Evolutionary conservation across 2,888 invertebrate genomes (phyloP), one percentile per base, ranked within the genome.

Genomic region (Thecophora atra): DNA sequence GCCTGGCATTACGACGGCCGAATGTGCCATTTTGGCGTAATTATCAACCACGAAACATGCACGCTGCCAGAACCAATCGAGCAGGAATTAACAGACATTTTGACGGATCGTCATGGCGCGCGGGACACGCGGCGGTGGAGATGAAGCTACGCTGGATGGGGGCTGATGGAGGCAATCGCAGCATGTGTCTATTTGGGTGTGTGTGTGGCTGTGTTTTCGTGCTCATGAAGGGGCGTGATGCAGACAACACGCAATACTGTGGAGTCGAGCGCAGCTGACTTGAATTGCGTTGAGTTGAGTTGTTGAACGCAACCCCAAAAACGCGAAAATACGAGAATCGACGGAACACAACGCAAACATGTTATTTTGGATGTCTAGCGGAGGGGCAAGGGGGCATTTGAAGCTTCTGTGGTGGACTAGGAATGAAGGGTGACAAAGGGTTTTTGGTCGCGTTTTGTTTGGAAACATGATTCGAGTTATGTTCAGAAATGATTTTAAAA

Each of bases 1-100:
- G 58, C 58, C 65, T 42, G 65, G n/a, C 47, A 65, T 71, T 58
- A 47, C 51, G n/a, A n/a, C 42, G 44, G 28, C 28, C 30, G 71
- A 65, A 56, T 71, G 47, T 65, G 71, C 71, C 71, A 71, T 71
- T 71, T 71, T 54, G 58, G 58, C 15, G 58, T 66, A 71, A 71
- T 71, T 71, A 71, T 71, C 71, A 71, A 65, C 71, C 71, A 58
- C 71, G 58, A 19, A 65, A 71, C 71, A 71, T 47, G 60, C 56
- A 37, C 71, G 30, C 15, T 19, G 58, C 51, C 54, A 24, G 8
- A 21, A 24, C 63, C 70, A 58, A 58, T 54, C 58, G 60, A 28
- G 60, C n/a, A 24, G 58, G 24, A 58, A 58, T 19, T 24, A 54
- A 21, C 54, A 21, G 54, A 54, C n/a, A 30, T 30, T 19, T 37